Evolutionary conservation across 2,888 invertebrate genomes (phyloP), one percentile per base, ranked within the genome.

Genomic region (Tolmerus cingulatus): DNA sequence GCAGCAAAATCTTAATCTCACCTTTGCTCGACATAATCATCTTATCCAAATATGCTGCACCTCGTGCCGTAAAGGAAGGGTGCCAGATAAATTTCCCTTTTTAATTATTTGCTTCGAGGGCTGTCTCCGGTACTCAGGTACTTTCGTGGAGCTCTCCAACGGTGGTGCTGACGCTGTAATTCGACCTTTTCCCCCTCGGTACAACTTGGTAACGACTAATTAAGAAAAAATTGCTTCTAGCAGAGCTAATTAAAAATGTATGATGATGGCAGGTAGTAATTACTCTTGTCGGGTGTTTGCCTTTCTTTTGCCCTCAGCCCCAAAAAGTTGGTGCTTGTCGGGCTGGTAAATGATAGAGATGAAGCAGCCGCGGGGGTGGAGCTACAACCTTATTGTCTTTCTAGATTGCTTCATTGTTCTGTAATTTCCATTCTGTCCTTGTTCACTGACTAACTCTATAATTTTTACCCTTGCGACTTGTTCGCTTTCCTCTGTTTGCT

Each of bases 171-270:
- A 27, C 51, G 81, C 23, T 81, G 51, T 81, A 81, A 81, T 81
- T 81, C 34, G 5, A 81, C 81, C 27, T 81, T 51, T 23, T 81
- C n/a, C 51, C 51, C 81, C 34, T 30, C 55, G 23, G 51, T 30
- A 30, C 55, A 81, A 81, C 81, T 81, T 46, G 81, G 81, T 34
- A 84, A 37, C 84, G 66, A 66, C 84, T 84, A 84, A 84, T 84
- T 84, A 84, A 66, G 74, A 84, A 84, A 84, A 84, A 81, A 81
- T 81, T 81, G 81, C 81, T 81, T 23, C 51, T 66, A 84, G 84
- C 74, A 74, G 34, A 57, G 84, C 84, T 84, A 84, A 84, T 84
- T 84, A 84, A 84, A 84, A 84, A 84, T 84, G 84, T 84, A 84
- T 66, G 84, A 66, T 66, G 66, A 57, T 84, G 84, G 84, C 74